These are phyloP conservation scores for Microdon myrmicae DNA, from an alignment of 2,888 invertebrate species.

Conservation along the genomic window DNA sequence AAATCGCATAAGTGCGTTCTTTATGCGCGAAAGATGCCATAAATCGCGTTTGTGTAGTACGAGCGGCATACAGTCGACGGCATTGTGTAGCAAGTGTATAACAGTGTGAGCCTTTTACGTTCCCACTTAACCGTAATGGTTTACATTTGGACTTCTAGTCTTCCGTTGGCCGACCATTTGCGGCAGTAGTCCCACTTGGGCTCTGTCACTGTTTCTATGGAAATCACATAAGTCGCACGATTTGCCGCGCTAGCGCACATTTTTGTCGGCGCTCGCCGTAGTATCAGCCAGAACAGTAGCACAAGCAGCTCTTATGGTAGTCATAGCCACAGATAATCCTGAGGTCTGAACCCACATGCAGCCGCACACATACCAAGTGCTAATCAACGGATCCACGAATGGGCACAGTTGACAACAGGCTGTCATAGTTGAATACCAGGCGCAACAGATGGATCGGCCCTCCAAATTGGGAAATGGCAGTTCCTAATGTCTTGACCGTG, in stretches of 20 bases:
- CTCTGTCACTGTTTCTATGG: conserved; percentile 18
- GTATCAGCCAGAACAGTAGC: conserved; percentile 1
- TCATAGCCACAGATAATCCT: conserved; percentile 13
- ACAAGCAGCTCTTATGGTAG: too few species aligned
- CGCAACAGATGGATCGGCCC: conserved; percentile 33
- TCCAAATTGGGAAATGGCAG: conserved; percentile 46
- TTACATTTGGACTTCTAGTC: conserved; percentile 38
- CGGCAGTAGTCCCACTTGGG: neutral
- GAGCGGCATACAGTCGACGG: neutral
- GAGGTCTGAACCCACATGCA: conserved; percentile 36
- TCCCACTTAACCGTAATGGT: conserved; percentile 27
- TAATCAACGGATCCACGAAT: conserved; percentile 40
- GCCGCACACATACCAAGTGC: conserved; percentile 23
- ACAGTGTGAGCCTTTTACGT: conserved; percentile 20
- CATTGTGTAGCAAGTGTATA: conserved; percentile 5
- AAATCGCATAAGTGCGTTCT: conserved; percentile 45
- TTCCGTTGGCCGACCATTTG: conserved; percentile 31
- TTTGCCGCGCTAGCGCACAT: conserved; percentile 5
- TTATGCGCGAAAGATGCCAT: conserved; percentile 44
- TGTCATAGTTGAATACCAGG: conserved; percentile 44
- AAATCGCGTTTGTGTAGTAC: conserved; percentile 39
- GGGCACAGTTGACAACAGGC: conserved; percentile 40
- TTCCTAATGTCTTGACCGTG: conserved; percentile 50
- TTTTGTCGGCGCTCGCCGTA: conserved; percentile 19
- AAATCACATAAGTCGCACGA: conserved; percentile 17